Evolutionary conservation across 37 sponge, comb jelly and placozoan genomes (phyloP), one percentile per base, ranked within the genome.

Genomic region (Beroe forskalii): DNA sequence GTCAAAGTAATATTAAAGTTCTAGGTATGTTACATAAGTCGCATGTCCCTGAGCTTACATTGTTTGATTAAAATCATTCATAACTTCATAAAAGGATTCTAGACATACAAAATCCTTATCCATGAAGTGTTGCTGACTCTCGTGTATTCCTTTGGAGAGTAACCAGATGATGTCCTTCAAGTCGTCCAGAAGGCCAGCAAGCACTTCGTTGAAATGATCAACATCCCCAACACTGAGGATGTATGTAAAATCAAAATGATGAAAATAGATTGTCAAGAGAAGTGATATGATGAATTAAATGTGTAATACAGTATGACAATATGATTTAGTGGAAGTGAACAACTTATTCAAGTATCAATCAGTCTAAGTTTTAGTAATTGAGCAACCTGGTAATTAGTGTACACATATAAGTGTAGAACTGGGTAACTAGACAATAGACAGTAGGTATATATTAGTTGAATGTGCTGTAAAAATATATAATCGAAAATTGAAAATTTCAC

Each of bases 111-210:
- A 80, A 25, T 80, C 48, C 17, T 41, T 23, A 3, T 22, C 43
- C n/a, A 33, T 80, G 30, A 80, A 41, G 27, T 80, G 43, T 3
- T 22, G 86, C 55, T 80, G 86, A 44, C 86, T 80, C 14, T 80
- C 86, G 22, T 80, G 86, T 4, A 80, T 80, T 43, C 86, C 86
- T 37, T 43, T 80, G 9, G 86, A 80, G 42, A 80, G 86, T 1
- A 80, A 3, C 55, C 28, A 25, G 28, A 80, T 41, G 24, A 80
- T 80, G 30, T 80, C 86, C 35, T 41, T 41, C 12, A 80, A 25
- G 55, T 80, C 86, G 30, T 80, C 86, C 17, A 80, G 30, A 12
- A 80, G 24, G 0, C 86, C 86, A 42, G 40, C 9, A 1, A 80
- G 55, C 14, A n/a, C 30, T 48, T 80, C 86, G 86, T 80, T 80